phyloP scores from a whole-genome alignment of 2,888 invertebrate genomes.

The Orchesella flavescens region DNA sequence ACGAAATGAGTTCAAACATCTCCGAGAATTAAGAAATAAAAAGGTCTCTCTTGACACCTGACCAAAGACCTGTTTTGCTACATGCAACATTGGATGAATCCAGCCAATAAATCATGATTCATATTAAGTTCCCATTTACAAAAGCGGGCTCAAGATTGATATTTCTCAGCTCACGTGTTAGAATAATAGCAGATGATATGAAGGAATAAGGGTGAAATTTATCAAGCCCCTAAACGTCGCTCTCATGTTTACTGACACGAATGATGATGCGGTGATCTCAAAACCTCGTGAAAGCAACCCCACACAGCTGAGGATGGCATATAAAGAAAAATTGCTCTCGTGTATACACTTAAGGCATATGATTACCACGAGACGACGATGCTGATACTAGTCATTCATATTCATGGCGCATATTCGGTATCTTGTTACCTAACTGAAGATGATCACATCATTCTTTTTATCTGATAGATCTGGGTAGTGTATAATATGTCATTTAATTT shows the following conservation, averaged over 20 bases:
- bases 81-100: slow-evolving; percentile 18
- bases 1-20: slow-evolving; percentile 7
- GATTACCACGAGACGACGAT: too few species aligned
- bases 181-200: slow-evolving; percentile 14
- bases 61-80: neutral
- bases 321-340: neutral
- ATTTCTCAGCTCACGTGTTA: too few species aligned
- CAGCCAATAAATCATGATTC: slow-evolving; percentile 40
- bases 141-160: too few species aligned
- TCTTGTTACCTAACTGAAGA: neutral
- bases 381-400: neutral
- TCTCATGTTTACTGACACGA: slow-evolving; percentile 28
- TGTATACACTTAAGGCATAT: neutral
- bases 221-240: neutral
- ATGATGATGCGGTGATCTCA: slow-evolving; percentile 18
- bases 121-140: neutral
- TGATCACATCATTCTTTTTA: slow-evolving; percentile 17
- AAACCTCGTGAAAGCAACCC: neutral
- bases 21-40: neutral
- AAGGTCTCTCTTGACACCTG: slow-evolving; percentile 4
- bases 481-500: slow-evolving; percentile 39
- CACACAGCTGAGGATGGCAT: neutral
- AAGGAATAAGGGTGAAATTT: slow-evolving; percentile 10
- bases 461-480: slow-evolving; percentile 51
- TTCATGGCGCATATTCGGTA: slow-evolving; percentile 5